phyloP scores from a whole-genome alignment of 2,888 invertebrate species.

The Acronicta psi region DNA sequence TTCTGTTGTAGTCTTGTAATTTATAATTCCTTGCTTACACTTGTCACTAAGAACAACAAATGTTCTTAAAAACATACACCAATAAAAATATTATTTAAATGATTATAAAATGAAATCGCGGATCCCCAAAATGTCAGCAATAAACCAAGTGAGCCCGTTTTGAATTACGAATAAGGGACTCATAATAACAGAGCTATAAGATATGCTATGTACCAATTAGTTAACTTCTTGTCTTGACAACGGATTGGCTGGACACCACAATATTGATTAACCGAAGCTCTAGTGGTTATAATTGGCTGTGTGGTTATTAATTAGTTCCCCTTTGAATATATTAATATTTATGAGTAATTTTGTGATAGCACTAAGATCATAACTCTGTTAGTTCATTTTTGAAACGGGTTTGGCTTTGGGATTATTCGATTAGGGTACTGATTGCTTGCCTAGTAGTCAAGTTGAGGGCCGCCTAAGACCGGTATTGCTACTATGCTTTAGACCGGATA shows the following conservation, averaged over 20 bases:
- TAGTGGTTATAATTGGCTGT: constrained; percentile 80
- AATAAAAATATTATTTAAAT: no score
- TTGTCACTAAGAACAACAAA: no score
- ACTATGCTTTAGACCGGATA: constrained; percentile 6
- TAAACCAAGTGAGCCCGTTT: constrained; percentile 51
- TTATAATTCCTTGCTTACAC: no score
- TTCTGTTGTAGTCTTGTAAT: no score
- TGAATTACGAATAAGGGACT: constrained; percentile 56
- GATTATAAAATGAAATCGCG: no score
- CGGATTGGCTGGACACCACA: constrained; percentile 66
- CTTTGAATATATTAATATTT: constrained; percentile 66
- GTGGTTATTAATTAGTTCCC: constrained; percentile 75
- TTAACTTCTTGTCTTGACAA: constrained; percentile 73
- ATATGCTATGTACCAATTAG: constrained; percentile 78
- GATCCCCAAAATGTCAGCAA: constrained; percentile 39
- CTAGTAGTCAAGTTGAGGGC: constrained; percentile 24
- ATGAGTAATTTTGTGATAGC: constrained; percentile 49
- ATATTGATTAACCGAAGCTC: constrained; percentile 76
- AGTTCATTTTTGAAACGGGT: constrained; percentile 41
- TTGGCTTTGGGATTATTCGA: constrained; percentile 42
- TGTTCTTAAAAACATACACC: no score
- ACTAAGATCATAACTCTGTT: constrained; percentile 39
- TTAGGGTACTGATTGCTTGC: constrained; percentile 32
- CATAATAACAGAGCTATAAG: constrained; percentile 69
- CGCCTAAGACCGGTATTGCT: constrained; percentile 20